These are phyloP conservation scores for Baryphthengus martii DNA, from an alignment of 2,113 vertebrate species.

Conservation along the genomic window DNA sequence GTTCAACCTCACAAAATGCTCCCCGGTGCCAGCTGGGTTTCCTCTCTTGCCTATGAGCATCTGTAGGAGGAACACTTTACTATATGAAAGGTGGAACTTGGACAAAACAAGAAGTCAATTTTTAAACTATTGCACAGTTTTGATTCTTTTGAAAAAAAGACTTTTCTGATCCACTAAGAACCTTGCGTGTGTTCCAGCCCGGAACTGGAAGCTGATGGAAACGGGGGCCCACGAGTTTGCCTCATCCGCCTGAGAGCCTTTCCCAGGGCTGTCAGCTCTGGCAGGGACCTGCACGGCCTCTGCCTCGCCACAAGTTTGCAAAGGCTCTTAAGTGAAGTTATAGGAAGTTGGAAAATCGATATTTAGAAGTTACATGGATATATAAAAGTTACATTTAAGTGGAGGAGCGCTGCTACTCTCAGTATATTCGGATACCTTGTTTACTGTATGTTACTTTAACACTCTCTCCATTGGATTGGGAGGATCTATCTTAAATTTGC, in stretches of 20 bases:
- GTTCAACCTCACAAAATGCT: not conserved
- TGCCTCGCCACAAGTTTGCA: not conserved
- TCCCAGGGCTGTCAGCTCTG: not conserved
- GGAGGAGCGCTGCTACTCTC: not conserved
- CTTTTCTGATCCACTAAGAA: not conserved
- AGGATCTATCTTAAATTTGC: not conserved
- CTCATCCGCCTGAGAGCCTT: fast-evolving
- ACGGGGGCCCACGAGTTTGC: fast-evolving
- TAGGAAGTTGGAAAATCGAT: fast-evolving
- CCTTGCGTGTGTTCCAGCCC: not conserved
- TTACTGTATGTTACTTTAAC: fast-evolving
- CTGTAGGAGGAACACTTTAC: not conserved
- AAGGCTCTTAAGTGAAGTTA: not conserved
- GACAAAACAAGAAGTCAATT: not conserved
- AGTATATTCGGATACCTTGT: not conserved
- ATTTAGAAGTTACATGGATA: fast-evolving
- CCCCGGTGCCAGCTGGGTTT: not conserved
- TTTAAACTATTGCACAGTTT: not conserved
- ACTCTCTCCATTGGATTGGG: fast-evolving
- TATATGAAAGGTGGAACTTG: not conserved
- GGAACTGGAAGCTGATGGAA: not conserved
- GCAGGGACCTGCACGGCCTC: not conserved
- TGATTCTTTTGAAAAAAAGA: not conserved
- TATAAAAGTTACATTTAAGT: not conserved
- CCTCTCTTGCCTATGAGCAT: not conserved